Evolutionary conservation across 2,113 vertebrate species (phyloP), one percentile per base, ranked within the genome.

Genomic region (Illadopsis cleaveri): DNA sequence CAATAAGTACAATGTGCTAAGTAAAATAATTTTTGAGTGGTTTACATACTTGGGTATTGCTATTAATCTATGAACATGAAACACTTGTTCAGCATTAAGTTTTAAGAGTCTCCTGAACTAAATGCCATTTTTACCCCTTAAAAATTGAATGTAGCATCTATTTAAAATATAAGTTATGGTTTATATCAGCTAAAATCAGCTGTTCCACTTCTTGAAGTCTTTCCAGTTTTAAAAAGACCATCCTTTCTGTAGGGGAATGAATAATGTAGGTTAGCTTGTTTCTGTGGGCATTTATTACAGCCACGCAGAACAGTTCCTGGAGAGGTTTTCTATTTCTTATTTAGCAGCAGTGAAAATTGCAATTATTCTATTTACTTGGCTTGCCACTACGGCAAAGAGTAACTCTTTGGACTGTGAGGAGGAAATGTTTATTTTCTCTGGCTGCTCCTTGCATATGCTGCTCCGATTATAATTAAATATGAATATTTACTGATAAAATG

Each of bases 321-420:
- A 94, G 78, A 81, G n/a, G 56, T 94, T 97, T 97, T 79, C 70
- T 94, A 42, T 96, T 96, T 97, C 79, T 82, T 95, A n/a, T 97
- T 96, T 91, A 91, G 56, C 90, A 89, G 86, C 86, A 92, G 83
- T 91, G 82, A 96, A 97, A 96, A 95, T 89, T 0, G 14, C 54
- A 84, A 75, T 95, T 93, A 77, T 93, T 95, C 56, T 77, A 50
- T 95, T 96, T 90, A 90, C 56, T 90, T 97, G 75, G 81, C 65
- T 94, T 96, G 57, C 77, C 77, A 71, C 71, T 84, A 88, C 94
- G 65, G 60, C 42, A 69, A 18, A 92, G 58, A 91, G 89, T 85
- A 96, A 71, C 91, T 90, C 78, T 79, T 82, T 94, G 81, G 69
- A 78, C 68, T 79, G 24, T 79, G 72, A 90, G 56, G 70, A 89